These are phyloP conservation scores for Virgularia gustaviana DNA, from an alignment of 92 coral and sea anemone genomes.

Conservation along the genomic window DNA sequence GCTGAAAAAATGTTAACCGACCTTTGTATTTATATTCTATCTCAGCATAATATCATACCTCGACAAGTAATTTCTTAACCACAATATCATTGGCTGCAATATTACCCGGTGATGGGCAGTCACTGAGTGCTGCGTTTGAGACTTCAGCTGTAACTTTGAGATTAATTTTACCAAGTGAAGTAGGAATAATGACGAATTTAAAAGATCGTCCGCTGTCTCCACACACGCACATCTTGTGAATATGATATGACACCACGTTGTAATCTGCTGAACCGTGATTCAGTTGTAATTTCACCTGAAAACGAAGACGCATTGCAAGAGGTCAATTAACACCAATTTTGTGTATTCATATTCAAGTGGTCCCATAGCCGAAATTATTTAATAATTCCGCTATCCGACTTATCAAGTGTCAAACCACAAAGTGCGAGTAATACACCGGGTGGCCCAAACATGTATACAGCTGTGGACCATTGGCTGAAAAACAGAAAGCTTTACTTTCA, in stretches of 20 bases:
- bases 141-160: slow-evolving; percentile 66
- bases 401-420: too few species aligned
- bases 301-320: slow-evolving; percentile 11
- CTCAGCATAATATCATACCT: slow-evolving; percentile 40
- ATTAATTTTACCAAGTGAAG: slow-evolving; percentile 72
- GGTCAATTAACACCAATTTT: too few species aligned
- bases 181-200: slow-evolving; percentile 64
- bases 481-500: too few species aligned
- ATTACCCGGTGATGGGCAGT: slow-evolving; percentile 37
- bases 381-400: neutral
- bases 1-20: neutral
- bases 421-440: too few species aligned
- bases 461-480: too few species aligned
- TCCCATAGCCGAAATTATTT: neutral
- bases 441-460: too few species aligned
- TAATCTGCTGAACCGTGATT: slow-evolving; percentile 52
- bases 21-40: neutral
- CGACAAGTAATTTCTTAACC: slow-evolving; percentile 71
- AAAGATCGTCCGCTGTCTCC: slow-evolving; percentile 85
- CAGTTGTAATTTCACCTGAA: slow-evolving; percentile 64
- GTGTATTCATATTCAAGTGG: too few species aligned
- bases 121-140: slow-evolving; percentile 57
- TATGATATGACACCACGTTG: slow-evolving; percentile 47
- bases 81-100: slow-evolving; percentile 76
- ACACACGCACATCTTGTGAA: slow-evolving; percentile 68